These are phyloP conservation scores for Tetranychus urticae DNA, from an alignment of 1,140 invertebrate genomes.

Conservation along the genomic window DNA sequence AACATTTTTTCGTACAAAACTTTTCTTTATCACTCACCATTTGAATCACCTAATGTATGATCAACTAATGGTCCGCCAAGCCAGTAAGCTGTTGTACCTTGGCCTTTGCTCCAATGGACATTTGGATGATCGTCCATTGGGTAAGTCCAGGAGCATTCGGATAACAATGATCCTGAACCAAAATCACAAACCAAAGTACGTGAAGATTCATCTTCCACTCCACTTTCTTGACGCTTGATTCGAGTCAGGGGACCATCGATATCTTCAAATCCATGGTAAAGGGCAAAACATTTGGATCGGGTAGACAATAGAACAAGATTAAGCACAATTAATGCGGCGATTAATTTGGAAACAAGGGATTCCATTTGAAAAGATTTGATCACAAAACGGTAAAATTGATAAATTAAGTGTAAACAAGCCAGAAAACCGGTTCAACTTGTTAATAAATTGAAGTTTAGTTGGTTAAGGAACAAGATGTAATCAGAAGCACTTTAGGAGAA, in stretches of 20 bases:
- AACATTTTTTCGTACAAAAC: no score
- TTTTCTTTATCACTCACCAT: slow-evolving; percentile 17
- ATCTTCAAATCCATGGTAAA: neutral
- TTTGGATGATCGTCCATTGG: slow-evolving; percentile 6
- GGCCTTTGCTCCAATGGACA: slow-evolving; percentile 10
- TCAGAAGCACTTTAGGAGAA: no score
- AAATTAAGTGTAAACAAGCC: no score
- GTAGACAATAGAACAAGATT: no score
- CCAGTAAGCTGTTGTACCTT: slow-evolving; percentile 30
- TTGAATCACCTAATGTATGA: slow-evolving; percentile 22
- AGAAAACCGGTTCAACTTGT: no score
- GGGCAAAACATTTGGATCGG: no score
- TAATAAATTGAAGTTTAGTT: no score
- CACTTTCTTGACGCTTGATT: neutral
- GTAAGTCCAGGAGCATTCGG: slow-evolving; percentile 8
- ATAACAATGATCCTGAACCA: neutral
- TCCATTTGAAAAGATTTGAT: no score
- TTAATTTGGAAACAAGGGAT: no score
- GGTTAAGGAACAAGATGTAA: no score
- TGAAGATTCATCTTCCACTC: neutral
- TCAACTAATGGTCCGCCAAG: slow-evolving; percentile 32
- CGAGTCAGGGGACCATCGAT: neutral
- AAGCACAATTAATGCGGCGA: no score
- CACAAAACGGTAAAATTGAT: no score
- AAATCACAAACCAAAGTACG: neutral